Percentiles rank a stretch among this genome's conserved stretches.
phyloP scores from a whole-genome alignment of 2,113 vertebrate genomes.

The Epinephelus moara region DNA sequence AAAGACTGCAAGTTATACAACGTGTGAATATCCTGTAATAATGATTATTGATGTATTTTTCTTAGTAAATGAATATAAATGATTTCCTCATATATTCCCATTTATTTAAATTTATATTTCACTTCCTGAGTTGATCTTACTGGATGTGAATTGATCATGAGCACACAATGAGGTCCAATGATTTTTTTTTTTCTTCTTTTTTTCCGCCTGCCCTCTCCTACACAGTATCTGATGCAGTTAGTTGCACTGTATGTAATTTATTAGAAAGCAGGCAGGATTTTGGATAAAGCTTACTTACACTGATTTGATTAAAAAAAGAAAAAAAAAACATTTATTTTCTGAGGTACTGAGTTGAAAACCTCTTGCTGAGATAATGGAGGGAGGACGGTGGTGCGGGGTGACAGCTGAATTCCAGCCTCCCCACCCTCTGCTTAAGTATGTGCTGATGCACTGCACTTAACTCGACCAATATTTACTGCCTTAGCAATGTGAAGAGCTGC shows the following conservation, averaged over 20 bases:
- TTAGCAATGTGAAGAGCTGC: conserved; percentile 16
- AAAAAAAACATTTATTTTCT: conserved; percentile 6
- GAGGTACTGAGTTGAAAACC: conserved; percentile 44
- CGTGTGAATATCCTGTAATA: conserved; percentile 10
- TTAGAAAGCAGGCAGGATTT: conserved; percentile 35
- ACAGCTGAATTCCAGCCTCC: conserved; percentile 23
- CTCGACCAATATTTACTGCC: conserved; percentile 1
- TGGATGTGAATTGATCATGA: conserved; percentile 48
- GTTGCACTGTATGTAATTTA: neutral
- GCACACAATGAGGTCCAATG: conserved; percentile 27
- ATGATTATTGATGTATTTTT: conserved; percentile 11
- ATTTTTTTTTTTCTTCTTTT: neutral
- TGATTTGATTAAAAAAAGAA: conserved; percentile 13
- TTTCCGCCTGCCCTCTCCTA: neutral
- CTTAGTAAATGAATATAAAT: conserved; percentile 30
- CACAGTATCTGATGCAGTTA: neutral
- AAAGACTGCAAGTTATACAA: conserved; percentile 2
- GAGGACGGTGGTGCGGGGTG: neutral
- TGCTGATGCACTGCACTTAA: neutral
- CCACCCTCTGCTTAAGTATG: conserved; percentile 21
- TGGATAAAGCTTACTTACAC: conserved; percentile 18
- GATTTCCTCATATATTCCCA: neutral
- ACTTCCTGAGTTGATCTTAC: conserved; percentile 78
- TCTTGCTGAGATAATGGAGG: conserved; percentile 19
- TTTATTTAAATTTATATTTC: conserved; percentile 46